phyloP scores from a whole-genome alignment of 1,140 invertebrate species.

The Solenopsis fugax region DNA sequence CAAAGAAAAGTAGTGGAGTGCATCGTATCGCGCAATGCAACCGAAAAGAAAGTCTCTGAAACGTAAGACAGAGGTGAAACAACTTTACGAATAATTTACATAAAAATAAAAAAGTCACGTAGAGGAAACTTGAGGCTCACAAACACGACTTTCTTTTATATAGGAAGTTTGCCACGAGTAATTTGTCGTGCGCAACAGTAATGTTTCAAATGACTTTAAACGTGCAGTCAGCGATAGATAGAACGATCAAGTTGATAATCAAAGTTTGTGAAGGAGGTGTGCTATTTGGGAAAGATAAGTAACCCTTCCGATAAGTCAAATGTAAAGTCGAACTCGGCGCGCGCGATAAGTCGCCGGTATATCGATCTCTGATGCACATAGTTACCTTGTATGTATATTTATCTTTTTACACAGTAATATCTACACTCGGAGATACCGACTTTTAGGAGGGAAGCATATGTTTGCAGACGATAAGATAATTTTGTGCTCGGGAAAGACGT shows the following conservation, averaged over 20 bases:
- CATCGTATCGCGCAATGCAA: conserved; percentile 29
- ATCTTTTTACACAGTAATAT: conserved; percentile 64
- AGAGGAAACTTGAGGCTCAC: not conserved
- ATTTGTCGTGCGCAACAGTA: not conserved
- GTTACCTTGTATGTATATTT: conserved; percentile 61
- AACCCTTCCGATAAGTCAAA: conserved; percentile 52
- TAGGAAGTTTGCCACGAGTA: not conserved
- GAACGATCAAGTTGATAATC: not conserved
- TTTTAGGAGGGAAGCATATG: conserved; percentile 55
- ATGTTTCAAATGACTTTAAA: conserved; percentile 9
- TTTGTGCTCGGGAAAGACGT: conserved; percentile 45
- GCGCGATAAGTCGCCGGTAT: conserved; percentile 52
- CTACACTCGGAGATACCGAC: conserved; percentile 45
- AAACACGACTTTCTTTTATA: not conserved
- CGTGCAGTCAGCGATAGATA: not conserved
- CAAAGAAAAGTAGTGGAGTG: conserved; percentile 40
- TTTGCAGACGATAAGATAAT: conserved; percentile 61
- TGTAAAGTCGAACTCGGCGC: conserved; percentile 38
- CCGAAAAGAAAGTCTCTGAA: conserved; percentile 42
- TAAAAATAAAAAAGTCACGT: conserved; percentile 40
- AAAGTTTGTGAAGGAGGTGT: not conserved
- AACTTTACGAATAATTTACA: conserved; percentile 37
- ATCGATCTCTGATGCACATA: conserved; percentile 65
- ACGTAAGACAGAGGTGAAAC: conserved; percentile 22
- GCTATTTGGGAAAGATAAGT: conserved; percentile 52